Percentiles rank a stretch among this genome's conserved stretches.
phyloP scores from a whole-genome alignment of 2,888 invertebrate species.

The Cartodere bifasciata region DNA sequence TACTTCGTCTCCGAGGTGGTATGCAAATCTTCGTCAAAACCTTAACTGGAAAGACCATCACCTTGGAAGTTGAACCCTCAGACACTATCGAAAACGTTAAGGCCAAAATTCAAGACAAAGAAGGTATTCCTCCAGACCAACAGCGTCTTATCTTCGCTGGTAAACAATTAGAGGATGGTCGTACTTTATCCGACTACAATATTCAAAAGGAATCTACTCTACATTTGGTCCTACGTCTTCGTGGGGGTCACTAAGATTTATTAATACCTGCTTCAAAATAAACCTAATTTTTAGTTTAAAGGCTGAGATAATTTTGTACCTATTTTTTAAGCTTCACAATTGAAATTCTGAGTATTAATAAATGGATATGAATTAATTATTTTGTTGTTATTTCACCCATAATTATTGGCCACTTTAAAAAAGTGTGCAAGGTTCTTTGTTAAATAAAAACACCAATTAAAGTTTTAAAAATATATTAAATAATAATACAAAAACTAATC shows the following conservation, averaged over 20 bases:
- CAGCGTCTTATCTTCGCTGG: constrained; percentile 82
- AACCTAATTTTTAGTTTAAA: neutral
- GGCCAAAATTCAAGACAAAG: constrained; percentile 71
- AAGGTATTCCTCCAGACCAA: constrained; percentile 47
- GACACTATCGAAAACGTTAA: constrained; percentile 95
- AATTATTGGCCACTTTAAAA: neutral
- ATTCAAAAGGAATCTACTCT: constrained; percentile 91
- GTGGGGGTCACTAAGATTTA: too few relatives aligned
- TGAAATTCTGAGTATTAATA: neutral
- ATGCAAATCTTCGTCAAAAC: constrained; percentile 98
- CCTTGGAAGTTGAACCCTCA: constrained; percentile 83
- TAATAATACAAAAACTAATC: too few relatives aligned
- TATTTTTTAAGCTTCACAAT: constrained; percentile 3
- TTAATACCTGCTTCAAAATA: too few relatives aligned
- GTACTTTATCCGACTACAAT: constrained; percentile 87
- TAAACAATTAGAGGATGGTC: constrained; percentile 90
- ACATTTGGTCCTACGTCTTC: constrained; percentile 75
- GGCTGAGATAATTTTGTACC: constrained; percentile 5
- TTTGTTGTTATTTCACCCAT: neutral
- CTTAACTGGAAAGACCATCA: constrained; percentile 89
- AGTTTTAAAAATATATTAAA: too few relatives aligned
- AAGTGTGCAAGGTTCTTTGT: too few relatives aligned
- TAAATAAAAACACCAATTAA: too few relatives aligned
- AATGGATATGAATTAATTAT: neutral
- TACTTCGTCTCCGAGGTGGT: constrained; percentile 83